Conservation (phyloP, 2,797 vertebrate species). For the Falco novaeseelandiae region DNA sequence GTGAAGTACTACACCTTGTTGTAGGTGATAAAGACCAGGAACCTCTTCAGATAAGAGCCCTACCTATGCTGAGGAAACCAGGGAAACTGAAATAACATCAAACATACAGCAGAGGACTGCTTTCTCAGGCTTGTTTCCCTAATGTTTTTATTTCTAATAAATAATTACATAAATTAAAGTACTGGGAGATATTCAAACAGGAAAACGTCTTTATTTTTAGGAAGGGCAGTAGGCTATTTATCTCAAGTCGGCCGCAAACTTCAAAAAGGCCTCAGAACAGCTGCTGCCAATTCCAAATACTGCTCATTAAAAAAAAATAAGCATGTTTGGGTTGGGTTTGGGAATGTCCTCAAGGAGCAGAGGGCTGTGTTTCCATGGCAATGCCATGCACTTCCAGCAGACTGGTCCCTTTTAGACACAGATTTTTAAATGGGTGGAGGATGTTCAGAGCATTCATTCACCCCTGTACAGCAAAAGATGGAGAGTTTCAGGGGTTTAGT, state of each 20-base stretch:
- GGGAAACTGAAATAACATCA: background rate
- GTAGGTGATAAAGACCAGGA: background rate
- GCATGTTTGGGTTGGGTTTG: background rate
- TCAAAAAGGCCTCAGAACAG: slow-evolving; percentile 30
- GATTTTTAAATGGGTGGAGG: background rate
- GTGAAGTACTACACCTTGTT: background rate
- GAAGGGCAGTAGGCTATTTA: slow-evolving; percentile 30
- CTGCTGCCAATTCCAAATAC: slow-evolving; percentile 19
- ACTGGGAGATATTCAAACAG: background rate
- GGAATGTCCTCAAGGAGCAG: background rate
- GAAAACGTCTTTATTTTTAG: slow-evolving; percentile 54
- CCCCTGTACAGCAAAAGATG: background rate
- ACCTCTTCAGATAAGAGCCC: background rate
- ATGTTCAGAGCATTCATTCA: background rate
- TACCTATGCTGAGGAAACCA: background rate
- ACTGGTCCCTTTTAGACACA: background rate
- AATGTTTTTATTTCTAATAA: background rate
- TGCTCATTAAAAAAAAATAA: background rate
- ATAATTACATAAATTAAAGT: slow-evolving; percentile 18
- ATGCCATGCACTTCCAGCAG: background rate
- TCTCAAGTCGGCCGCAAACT: slow-evolving; percentile 17
- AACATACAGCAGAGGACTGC: background rate
- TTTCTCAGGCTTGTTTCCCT: background rate
- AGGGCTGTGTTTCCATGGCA: slow-evolving; percentile 2
- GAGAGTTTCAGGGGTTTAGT: background rate